These are phyloP conservation scores for Cancer borealis DNA, from an alignment of 2,888 invertebrate species.

Conservation along the genomic window DNA sequence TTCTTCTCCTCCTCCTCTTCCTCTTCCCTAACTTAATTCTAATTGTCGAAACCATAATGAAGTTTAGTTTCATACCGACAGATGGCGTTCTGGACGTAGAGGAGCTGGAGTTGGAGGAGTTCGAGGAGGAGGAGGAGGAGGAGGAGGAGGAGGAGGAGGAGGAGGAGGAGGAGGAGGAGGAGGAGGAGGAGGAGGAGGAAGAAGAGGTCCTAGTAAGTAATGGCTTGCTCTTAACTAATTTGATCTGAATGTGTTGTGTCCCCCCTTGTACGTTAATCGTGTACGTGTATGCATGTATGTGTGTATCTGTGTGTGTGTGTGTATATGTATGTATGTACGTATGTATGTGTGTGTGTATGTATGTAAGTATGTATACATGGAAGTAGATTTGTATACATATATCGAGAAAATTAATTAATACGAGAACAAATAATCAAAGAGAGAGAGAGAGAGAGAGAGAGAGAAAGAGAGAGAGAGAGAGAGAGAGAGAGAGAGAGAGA, in stretches of 20 bases:
- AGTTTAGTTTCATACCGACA: neutral
- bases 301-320: neutral
- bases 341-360: neutral
- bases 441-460: neutral
- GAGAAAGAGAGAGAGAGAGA: neutral
- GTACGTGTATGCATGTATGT: neutral
- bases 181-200: no score
- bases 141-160: neutral
- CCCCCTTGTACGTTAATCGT: neutral
- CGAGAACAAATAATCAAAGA: neutral
- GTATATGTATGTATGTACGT: neutral
- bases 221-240: neutral
- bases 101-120: no score
- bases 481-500: neutral
- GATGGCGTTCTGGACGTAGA: no score
- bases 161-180: neutral
- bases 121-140: constrained; percentile 4
- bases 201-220: neutral
- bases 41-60: constrained; percentile 17
- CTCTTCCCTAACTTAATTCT: neutral
- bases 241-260: neutral
- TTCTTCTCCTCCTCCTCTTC: neutral
- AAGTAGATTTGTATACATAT: no score
- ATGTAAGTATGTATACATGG: neutral
- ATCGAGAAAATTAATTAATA: neutral